These are phyloP conservation scores for Rissa tridactyla DNA, from an alignment of 2,113 vertebrate genomes.

Conservation along the genomic window DNA sequence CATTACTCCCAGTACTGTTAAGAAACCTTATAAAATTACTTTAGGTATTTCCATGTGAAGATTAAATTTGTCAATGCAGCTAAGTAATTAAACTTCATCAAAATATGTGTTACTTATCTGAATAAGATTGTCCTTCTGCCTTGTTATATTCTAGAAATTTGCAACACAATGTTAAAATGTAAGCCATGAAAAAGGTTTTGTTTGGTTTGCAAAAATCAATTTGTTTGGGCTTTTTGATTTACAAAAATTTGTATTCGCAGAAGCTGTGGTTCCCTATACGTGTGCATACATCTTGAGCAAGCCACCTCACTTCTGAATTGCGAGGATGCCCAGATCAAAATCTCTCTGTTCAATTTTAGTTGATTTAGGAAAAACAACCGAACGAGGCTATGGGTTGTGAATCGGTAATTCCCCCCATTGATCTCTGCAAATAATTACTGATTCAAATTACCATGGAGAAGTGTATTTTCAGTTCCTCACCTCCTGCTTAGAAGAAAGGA, in stretches of 20 bases:
- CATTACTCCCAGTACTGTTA: not conserved
- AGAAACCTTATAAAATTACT: not conserved
- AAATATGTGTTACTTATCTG: not conserved
- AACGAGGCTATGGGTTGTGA: not conserved
- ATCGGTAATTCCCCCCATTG: not conserved
- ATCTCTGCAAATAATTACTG: conserved; percentile 34
- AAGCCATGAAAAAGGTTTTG: not conserved
- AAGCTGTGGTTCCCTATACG: not conserved
- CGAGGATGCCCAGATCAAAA: not conserved
- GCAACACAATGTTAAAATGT: not conserved
- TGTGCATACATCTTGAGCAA: not conserved
- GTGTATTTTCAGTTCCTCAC: conserved; percentile 31
- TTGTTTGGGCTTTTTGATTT: not conserved
- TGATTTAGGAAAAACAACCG: not conserved
- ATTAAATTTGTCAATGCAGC: not conserved
- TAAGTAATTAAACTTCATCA: not conserved
- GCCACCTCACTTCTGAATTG: not conserved
- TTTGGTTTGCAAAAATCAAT: not conserved
- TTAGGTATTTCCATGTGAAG: not conserved
- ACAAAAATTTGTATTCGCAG: not conserved
- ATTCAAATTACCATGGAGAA: conserved; percentile 42
- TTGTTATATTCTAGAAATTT: not conserved
- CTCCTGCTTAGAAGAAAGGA: conserved; percentile 53
- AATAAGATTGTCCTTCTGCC: not conserved
- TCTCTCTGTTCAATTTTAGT: not conserved